Percentiles rank a stretch among this genome's conserved stretches.
phyloP scores from a whole-genome alignment of 2,888 invertebrate species.

The Ectemnius continuus region DNA sequence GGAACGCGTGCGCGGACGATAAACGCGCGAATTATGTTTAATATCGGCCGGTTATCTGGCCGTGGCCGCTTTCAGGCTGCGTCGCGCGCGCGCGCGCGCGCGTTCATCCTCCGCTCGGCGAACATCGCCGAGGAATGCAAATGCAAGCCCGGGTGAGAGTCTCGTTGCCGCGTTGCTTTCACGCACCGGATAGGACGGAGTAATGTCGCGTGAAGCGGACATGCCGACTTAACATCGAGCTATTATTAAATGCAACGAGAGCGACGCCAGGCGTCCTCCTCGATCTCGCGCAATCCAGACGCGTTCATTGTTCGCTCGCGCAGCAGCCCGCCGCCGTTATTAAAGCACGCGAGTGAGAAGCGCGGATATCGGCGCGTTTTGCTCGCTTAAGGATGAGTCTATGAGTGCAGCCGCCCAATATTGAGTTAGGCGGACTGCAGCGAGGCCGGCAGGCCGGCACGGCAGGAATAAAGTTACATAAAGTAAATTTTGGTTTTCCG shows the following conservation, averaged over 20 bases:
- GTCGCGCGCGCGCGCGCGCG: too few relatives aligned
- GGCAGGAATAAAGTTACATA: too few relatives aligned
- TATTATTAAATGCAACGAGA: constrained; percentile 8
- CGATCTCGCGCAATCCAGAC: neutral
- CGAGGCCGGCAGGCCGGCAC: too few relatives aligned
- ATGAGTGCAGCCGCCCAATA: too few relatives aligned
- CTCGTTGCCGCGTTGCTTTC: constrained; percentile 32
- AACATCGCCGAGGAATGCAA: constrained; percentile 20
- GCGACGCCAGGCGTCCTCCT: neutral
- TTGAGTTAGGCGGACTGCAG: too few relatives aligned
- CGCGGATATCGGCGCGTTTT: too few relatives aligned
- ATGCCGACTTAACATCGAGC: constrained; percentile 22
- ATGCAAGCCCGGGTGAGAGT: constrained; percentile 3
- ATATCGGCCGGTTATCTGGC: constrained; percentile 57
- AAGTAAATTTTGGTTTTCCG: too few relatives aligned
- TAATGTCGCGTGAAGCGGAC: constrained; percentile 34
- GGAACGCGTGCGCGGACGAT: constrained; percentile 47
- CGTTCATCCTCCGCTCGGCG: neutral
- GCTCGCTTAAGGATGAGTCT: too few relatives aligned
- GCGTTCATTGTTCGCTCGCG: constrained; percentile 1
- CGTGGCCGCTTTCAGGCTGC: constrained; percentile 11
- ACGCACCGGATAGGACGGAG: constrained; percentile 12
- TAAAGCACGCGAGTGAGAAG: too few relatives aligned
- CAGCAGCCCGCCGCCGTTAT: neutral
- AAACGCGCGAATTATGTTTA: constrained; percentile 69